Percentiles rank a stretch among this genome's conserved stretches.
Conservation (phyloP, 2,113 vertebrate species). For the Barbus barbus region DNA sequence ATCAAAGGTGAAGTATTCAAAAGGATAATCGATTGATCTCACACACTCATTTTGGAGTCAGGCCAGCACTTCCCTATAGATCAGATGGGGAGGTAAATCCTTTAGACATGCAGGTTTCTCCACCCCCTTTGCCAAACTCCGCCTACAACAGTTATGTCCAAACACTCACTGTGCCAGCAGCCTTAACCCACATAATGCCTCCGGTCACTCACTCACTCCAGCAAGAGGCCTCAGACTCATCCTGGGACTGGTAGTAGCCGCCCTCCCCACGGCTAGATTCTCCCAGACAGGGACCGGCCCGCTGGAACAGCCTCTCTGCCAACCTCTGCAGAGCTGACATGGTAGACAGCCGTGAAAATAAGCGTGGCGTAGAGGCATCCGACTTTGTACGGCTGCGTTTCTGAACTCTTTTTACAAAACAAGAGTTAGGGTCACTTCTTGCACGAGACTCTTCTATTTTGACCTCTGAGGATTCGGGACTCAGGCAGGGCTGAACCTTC, state of each 20-base stretch:
- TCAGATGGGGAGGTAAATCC: not conserved
- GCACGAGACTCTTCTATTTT: slow-evolving; percentile 36
- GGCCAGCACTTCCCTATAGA: slow-evolving; percentile 16
- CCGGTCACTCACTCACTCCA: slow-evolving; percentile 73
- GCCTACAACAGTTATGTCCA: slow-evolving; percentile 34
- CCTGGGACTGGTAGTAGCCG: slow-evolving; percentile 63
- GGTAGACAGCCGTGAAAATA: slow-evolving; percentile 33
- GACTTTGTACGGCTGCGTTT: slow-evolving; percentile 16
- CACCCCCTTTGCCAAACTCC: not conserved
- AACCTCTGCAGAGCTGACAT: slow-evolving; percentile 77
- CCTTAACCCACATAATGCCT: slow-evolving; percentile 44
- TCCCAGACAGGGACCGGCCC: slow-evolving; percentile 66
- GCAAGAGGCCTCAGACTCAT: slow-evolving; percentile 69
- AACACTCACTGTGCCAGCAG: slow-evolving; percentile 24
- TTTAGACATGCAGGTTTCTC: slow-evolving; percentile 26
- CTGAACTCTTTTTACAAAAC: not conserved
- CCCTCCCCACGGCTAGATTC: slow-evolving; percentile 63
- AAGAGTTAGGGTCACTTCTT: not conserved
- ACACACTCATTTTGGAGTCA: not conserved
- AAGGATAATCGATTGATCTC: not conserved
- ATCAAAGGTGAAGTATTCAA: not conserved
- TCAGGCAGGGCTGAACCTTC: slow-evolving; percentile 64
- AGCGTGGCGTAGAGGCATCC: slow-evolving; percentile 38
- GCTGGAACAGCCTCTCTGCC: slow-evolving; percentile 73
- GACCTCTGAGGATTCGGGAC: slow-evolving; percentile 39